Evolutionary conservation across 1,140 invertebrate species (phyloP).

Genomic region (Cotesia glomerata): DNA sequence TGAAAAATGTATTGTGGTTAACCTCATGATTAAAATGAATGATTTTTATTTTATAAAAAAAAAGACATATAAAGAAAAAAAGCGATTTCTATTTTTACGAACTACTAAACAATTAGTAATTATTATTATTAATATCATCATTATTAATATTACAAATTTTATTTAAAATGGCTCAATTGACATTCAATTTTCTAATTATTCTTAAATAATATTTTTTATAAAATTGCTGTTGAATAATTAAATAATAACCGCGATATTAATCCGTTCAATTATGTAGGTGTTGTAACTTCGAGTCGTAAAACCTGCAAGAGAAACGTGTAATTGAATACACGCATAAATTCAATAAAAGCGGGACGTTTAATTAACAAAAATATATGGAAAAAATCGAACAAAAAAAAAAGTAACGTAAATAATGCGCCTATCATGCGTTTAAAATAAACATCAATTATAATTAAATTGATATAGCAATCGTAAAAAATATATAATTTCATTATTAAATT

Average conservation of each 20-base stretch:
- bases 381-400: too few relatives aligned
- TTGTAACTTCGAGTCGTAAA: conserved; percentile 34
- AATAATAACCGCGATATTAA: background rate
- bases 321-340: conserved; percentile 31
- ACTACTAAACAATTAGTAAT: background rate
- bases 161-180: too few relatives aligned
- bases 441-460: too few relatives aligned
- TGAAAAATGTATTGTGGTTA: background rate
- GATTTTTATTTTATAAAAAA: background rate
- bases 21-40: conserved; percentile 3
- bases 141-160: too few relatives aligned
- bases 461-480: too few relatives aligned
- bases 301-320: conserved; percentile 43
- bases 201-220: background rate
- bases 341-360: background rate
- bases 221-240: background rate
- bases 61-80: too few relatives aligned
- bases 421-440: too few relatives aligned
- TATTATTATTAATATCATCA: too few relatives aligned
- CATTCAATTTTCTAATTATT: background rate
- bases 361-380: too few relatives aligned
- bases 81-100: background rate
- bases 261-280: background rate
- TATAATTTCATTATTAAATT: too few relatives aligned
- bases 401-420: too few relatives aligned